Conservation (phyloP, 2,797 vertebrate species). For the Centroberyx gerrardi region DNA sequence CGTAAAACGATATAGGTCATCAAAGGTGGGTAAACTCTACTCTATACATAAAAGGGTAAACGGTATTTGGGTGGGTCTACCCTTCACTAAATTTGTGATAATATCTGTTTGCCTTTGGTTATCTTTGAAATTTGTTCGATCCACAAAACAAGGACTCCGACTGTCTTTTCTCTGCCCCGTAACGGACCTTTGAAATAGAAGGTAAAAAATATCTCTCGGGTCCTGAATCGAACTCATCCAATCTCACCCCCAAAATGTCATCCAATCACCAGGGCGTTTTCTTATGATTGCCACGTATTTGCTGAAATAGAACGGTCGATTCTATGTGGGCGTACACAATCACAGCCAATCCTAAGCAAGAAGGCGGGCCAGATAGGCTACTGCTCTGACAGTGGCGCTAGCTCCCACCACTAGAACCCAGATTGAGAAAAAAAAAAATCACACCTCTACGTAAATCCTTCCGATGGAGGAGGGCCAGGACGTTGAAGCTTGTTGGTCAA, state of each 20-base stretch:
- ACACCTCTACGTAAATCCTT: constrained; percentile 79
- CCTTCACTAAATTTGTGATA: too few species aligned
- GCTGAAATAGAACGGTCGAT: constrained; percentile 50
- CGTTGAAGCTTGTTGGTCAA: constrained; percentile 74
- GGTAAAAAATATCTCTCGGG: background rate
- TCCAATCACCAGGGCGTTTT: constrained; percentile 75
- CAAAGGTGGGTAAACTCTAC: too few species aligned
- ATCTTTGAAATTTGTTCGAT: too few species aligned
- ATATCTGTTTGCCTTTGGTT: too few species aligned
- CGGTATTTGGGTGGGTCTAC: too few species aligned
- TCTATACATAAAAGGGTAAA: too few species aligned
- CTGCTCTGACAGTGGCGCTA: constrained; percentile 69
- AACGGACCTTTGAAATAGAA: too few species aligned
- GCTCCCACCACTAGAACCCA: constrained; percentile 61
- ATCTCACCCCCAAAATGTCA: constrained; percentile 52
- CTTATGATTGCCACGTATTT: constrained; percentile 51
- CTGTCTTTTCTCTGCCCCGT: too few species aligned
- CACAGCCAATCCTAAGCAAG: constrained; percentile 32
- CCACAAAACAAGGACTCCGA: too few species aligned
- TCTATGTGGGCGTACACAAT: constrained; percentile 49
- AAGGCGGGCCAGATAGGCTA: constrained; percentile 52
- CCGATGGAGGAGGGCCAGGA: constrained; percentile 82
- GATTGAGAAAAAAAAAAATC: constrained; percentile 70
- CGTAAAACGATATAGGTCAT: too few species aligned
- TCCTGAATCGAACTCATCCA: constrained; percentile 1